These are phyloP conservation scores for Cyanocitta stelleri DNA, from an alignment of 2,113 vertebrate genomes.

Conservation along the genomic window DNA sequence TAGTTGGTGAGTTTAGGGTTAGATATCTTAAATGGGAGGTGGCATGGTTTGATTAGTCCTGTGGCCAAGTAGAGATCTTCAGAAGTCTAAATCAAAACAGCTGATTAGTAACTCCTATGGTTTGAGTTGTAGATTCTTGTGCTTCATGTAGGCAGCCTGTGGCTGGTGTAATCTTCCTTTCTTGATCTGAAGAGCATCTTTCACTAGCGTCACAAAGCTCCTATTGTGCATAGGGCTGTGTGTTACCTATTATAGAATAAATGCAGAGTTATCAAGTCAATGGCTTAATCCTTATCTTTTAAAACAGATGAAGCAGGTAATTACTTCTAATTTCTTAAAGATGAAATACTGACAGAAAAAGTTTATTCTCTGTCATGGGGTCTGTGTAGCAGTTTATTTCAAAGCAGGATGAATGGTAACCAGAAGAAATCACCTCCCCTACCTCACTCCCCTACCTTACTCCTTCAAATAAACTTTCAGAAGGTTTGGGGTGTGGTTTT, in stretches of 20 bases:
- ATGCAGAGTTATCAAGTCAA: neutral
- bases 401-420: neutral
- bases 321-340: neutral
- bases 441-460: neutral
- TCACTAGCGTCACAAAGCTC: neutral
- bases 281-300: neutral
- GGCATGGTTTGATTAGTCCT: neutral
- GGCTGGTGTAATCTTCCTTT: neutral
- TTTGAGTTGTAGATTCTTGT: neutral
- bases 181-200: neutral
- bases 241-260: neutral
- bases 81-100: neutral
- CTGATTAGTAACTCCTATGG: neutral
- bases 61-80: neutral
- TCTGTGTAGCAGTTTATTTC: neutral
- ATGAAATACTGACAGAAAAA: neutral
- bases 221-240: neutral
- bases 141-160: neutral
- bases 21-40: neutral
- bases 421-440: neutral
- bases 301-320: neutral
- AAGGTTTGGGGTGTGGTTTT: neutral
- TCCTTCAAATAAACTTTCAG: neutral
- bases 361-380: neutral
- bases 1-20: neutral